Percentiles rank a stretch among this genome's conserved stretches.
Evolutionary conservation across 2,888 invertebrate genomes (phyloP).

Genomic region (Melangyna quadrimaculata): DNA sequence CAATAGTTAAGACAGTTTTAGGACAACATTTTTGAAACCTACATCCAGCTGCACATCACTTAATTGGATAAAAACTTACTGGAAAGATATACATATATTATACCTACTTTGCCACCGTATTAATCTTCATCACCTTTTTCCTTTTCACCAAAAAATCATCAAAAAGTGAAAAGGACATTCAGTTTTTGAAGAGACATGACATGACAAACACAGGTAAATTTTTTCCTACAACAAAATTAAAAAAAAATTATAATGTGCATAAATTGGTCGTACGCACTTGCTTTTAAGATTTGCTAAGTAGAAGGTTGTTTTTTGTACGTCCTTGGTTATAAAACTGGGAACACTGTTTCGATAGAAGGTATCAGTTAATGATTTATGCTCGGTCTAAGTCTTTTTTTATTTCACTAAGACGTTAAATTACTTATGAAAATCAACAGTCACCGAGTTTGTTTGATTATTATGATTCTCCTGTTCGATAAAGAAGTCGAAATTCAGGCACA

Average conservation of each 20-base stretch:
- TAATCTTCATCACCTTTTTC: slow-evolving; percentile 63
- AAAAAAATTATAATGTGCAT: neutral
- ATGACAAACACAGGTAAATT: neutral
- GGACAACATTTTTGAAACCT: neutral
- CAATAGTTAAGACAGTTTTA: neutral
- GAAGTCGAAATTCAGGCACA: no score
- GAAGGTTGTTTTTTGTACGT: no score
- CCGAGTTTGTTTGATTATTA: no score
- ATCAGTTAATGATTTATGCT: no score
- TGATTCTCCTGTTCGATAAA: no score
- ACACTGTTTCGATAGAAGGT: no score
- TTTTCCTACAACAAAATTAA: neutral
- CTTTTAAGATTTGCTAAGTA: neutral
- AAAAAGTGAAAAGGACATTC: slow-evolving; percentile 35
- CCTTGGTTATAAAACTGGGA: no score
- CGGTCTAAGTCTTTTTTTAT: no score
- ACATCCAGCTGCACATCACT: slow-evolving; percentile 64
- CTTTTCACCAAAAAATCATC: slow-evolving; percentile 19
- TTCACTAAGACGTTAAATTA: no score
- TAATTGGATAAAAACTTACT: slow-evolving; percentile 35
- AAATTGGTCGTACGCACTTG: neutral
- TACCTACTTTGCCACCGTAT: slow-evolving; percentile 35
- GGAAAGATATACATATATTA: neutral
- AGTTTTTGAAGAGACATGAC: neutral
- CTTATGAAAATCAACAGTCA: no score